phyloP scores from a whole-genome alignment of 1,140 invertebrate species.

The Carposina sasakii region DNA sequence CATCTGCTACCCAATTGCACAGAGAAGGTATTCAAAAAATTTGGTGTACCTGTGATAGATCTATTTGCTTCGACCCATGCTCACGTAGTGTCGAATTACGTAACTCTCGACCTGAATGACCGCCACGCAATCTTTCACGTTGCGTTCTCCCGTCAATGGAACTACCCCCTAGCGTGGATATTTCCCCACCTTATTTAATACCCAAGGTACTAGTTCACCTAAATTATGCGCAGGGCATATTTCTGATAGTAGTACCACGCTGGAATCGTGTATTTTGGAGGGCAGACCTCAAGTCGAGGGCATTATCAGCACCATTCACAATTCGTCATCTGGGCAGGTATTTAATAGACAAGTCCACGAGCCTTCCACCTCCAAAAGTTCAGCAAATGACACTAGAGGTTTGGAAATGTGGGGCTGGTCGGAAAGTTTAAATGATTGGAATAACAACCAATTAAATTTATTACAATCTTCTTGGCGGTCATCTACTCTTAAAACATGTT shows the following conservation, averaged over 20 bases:
- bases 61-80: constrained; percentile 37
- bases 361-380: neutral
- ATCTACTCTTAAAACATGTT: neutral
- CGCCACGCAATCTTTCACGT: constrained; percentile 30
- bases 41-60: constrained; percentile 36
- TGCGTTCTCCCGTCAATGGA: constrained; percentile 40
- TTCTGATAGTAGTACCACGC: constrained; percentile 15
- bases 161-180: constrained; percentile 41
- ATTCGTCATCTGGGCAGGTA: constrained; percentile 10
- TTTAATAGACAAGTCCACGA: neutral
- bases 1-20: constrained; percentile 25
- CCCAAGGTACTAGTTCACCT: constrained; percentile 35
- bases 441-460: neutral
- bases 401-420: constrained; percentile 4
- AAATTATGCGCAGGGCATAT: neutral
- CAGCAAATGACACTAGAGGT: neutral
- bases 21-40: constrained; percentile 23
- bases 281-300: constrained; percentile 17
- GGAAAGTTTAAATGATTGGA: neutral
- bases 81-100: constrained; percentile 32
- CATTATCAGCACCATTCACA: constrained; percentile 10
- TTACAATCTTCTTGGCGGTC: neutral
- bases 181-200: constrained; percentile 49
- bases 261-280: constrained; percentile 29
- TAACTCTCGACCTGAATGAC: constrained; percentile 22